phyloP scores from a whole-genome alignment of 2,888 invertebrate species.

The Penaeus monodon region DNA sequence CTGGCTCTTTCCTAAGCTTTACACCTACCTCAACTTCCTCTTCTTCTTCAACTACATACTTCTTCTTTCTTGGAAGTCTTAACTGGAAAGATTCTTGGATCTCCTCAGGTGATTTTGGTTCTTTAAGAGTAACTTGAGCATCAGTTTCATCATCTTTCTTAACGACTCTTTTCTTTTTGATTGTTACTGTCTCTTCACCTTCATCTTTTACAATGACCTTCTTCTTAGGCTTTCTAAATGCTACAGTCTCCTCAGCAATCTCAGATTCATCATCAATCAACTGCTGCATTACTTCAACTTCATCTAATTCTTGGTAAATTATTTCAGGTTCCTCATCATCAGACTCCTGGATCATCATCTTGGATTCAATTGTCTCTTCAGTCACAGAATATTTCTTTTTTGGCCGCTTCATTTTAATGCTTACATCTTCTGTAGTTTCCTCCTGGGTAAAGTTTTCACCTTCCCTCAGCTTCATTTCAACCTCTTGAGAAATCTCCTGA shows the following conservation, averaged over 20 bases:
- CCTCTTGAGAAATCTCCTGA: constrained; percentile 60
- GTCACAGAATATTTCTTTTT: constrained; percentile 53
- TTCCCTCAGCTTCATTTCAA: constrained; percentile 51
- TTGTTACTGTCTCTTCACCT: constrained; percentile 46
- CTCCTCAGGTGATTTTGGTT: constrained; percentile 38
- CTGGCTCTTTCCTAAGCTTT: constrained; percentile 40
- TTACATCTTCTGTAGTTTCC: constrained; percentile 63
- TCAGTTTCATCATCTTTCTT: constrained; percentile 27
- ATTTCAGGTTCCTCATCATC: constrained; percentile 57
- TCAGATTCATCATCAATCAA: constrained; percentile 39
- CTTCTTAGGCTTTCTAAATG: constrained; percentile 50
- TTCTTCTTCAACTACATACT: constrained; percentile 52
- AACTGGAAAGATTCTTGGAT: constrained; percentile 45
- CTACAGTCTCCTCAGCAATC: constrained; percentile 44
- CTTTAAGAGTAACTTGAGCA: constrained; percentile 1
- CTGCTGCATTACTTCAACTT: constrained; percentile 31
- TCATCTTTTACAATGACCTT: constrained; percentile 33
- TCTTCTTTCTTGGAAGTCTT: constrained; percentile 49
- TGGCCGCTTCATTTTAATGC: constrained; percentile 62
- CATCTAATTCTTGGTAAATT: constrained; percentile 41
- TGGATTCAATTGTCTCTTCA: constrained; percentile 58
- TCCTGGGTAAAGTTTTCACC: constrained; percentile 49
- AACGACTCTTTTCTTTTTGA: constrained; percentile 31
- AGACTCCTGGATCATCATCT: constrained; percentile 51
- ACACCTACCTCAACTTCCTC: constrained; percentile 61